These are phyloP conservation scores for Mythimna lalbum DNA, from an alignment of 2,888 invertebrate species.

Conservation along the genomic window DNA sequence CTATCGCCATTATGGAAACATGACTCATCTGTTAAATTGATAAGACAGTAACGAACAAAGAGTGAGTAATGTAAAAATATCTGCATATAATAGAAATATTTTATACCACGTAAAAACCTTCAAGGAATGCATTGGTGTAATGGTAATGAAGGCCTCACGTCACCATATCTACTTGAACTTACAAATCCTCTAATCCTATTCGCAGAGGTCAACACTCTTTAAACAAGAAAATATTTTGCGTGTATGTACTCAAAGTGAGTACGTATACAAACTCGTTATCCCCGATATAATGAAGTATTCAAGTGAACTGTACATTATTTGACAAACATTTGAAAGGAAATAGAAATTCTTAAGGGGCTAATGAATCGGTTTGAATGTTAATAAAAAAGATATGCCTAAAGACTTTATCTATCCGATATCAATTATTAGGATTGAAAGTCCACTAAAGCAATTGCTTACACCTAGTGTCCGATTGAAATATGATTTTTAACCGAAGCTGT, in stretches of 20 bases:
- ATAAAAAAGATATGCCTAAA: background rate
- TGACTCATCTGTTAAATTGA: conserved; percentile 59
- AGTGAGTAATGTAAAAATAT: conserved; percentile 53
- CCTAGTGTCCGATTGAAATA: too few species aligned
- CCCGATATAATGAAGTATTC: conserved; percentile 54
- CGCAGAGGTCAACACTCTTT: conserved; percentile 64
- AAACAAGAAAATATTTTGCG: conserved; percentile 61
- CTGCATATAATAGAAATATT: conserved; percentile 58
- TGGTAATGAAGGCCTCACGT: conserved; percentile 32
- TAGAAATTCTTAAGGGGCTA: background rate
- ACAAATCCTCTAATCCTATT: conserved; percentile 57
- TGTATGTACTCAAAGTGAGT: conserved; percentile 38
- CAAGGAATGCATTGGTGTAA: conserved; percentile 29
- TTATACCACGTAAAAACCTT: conserved; percentile 42
- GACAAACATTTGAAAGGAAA: conserved; percentile 43
- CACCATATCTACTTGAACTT: conserved; percentile 34
- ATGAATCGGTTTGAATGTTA: background rate
- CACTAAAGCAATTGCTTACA: background rate
- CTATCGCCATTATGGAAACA: conserved; percentile 44
- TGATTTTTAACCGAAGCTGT: too few species aligned
- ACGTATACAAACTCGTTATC: conserved; percentile 56
- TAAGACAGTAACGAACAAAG: conserved; percentile 61
- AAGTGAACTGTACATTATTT: conserved; percentile 51
- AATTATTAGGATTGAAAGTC: background rate
- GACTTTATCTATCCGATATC: background rate